These are phyloP conservation scores for Bombylius major DNA, from an alignment of 2,888 invertebrate species.

Conservation along the genomic window DNA sequence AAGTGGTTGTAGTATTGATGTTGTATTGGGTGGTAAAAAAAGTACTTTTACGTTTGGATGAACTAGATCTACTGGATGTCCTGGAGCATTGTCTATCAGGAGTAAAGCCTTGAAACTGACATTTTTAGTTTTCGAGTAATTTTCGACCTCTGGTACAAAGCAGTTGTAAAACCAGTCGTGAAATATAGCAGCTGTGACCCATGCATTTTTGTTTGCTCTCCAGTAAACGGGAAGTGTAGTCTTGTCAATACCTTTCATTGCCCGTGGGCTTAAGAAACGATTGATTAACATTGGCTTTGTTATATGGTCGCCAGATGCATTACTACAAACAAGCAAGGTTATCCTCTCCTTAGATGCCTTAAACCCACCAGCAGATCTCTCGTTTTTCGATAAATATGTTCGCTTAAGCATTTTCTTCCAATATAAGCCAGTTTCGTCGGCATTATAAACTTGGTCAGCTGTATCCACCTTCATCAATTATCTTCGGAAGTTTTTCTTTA, in stretches of 20 bases:
- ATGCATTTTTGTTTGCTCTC: constrained; percentile 21
- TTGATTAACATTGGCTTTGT: constrained; percentile 25
- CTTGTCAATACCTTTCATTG: constrained; percentile 18
- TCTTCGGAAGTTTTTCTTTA: background rate
- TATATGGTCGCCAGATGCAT: constrained; percentile 22
- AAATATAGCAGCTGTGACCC: constrained; percentile 17
- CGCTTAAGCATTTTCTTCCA: constrained; percentile 21
- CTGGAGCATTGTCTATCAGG: too few relatives aligned
- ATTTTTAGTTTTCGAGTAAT: too few relatives aligned
- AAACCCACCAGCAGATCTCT: constrained; percentile 12
- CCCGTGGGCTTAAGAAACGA: constrained; percentile 21
- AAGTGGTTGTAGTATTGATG: too few relatives aligned
- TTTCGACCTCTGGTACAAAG: too few relatives aligned
- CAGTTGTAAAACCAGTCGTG: background rate
- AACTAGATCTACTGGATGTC: too few relatives aligned
- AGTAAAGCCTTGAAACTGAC: too few relatives aligned
- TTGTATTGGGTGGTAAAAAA: too few relatives aligned
- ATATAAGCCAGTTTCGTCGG: constrained; percentile 17
- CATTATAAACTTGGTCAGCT: constrained; percentile 17
- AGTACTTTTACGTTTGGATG: too few relatives aligned
- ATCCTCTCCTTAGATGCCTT: constrained; percentile 20
- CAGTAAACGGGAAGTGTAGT: constrained; percentile 21
- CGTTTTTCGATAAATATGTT: constrained; percentile 10
- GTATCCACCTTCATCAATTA: constrained; percentile 3
- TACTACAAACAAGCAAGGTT: constrained; percentile 21